A percentile compares a stretch with the other conserved stretches of the same genome.
Evolutionary conservation across 2,797 vertebrate species (phyloP).

Genomic region (Chlorospingus flavigularis): DNA sequence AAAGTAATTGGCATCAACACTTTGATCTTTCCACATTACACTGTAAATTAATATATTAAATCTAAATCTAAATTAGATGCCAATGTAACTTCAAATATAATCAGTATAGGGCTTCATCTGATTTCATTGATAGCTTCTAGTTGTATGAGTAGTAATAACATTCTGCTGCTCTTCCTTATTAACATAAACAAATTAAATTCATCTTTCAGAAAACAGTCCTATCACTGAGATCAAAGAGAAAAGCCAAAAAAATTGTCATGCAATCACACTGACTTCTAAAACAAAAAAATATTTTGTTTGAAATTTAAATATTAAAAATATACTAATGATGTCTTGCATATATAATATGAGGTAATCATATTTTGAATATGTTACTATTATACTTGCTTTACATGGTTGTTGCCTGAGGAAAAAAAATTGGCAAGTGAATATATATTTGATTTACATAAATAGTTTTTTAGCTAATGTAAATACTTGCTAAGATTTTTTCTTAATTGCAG

Average conservation of each 20-base stretch:
- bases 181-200: conserved; percentile 22
- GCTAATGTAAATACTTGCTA: background rate
- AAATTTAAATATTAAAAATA: background rate
- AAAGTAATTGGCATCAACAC: background rate
- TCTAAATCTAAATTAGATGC: conserved; percentile 44
- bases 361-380: background rate
- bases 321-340: background rate
- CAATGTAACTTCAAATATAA: conserved; percentile 25
- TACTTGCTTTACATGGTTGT: background rate
- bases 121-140: conserved; percentile 7
- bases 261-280: background rate
- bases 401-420: background rate
- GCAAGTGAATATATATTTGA: background rate
- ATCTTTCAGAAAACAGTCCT: background rate
- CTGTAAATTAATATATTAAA: conserved; percentile 13
- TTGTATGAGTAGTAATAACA: conserved; percentile 3
- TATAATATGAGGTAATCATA: background rate
- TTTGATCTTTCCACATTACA: background rate
- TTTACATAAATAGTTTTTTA: background rate
- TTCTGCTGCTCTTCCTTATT: background rate
- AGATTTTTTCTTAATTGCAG: background rate
- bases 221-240: background rate
- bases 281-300: background rate
- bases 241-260: background rate
- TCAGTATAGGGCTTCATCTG: background rate